Evolutionary conservation across 1,140 invertebrate genomes (phyloP), one percentile per base, ranked within the genome.

Genomic region (Cyphomyrmex costatus): DNA sequence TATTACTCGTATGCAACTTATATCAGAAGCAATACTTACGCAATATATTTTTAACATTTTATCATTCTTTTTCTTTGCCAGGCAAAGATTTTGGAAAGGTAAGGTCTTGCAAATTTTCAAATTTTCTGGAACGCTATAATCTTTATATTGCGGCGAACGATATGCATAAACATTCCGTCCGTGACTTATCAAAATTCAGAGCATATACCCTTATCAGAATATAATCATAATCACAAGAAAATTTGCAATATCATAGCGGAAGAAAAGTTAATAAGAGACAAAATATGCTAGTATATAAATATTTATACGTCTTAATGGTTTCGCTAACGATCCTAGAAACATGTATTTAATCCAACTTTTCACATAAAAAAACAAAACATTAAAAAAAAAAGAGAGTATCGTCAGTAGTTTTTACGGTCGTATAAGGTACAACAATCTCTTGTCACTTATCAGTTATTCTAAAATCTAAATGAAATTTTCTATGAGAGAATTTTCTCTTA

Each of bases 131-230:
- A 70, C 14, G 21, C 6, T 24, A n/a, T 53, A 30, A 12, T 33
- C 5, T 56, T 4, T 53, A 10, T 14, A 10, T 14, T 33, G 10
- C 36, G 36, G 1, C 10, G 10, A 2, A 6, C 21, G 3, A 6
- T 30, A 66, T 14, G 10, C 33, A 33, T 66, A n/a, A n/a, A 33
- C 19, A 21, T 73, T 3, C 27, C 12, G 12, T 3, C 27, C 12
- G 12, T 33, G 27, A 53, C 27, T 73, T 73, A 73, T 73, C 51
- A 56, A 71, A 53, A n/a, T n/a, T 71, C 30, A 7, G 7, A 70
- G 51, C 27, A 56, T 19, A 73, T 2, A 12, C 24, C 12, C n/a
- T 73, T 73, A 73, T 73, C 51, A 73, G 12, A 12, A 33, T 53
- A 53, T 14, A 27, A 27, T 30, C 24, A 6, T 14, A 27, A 27